A percentile compares a stretch with the other conserved stretches of the same genome.
phyloP scores from a whole-genome alignment of 2,888 invertebrate genomes.

The Quadroppia sp. region DNA sequence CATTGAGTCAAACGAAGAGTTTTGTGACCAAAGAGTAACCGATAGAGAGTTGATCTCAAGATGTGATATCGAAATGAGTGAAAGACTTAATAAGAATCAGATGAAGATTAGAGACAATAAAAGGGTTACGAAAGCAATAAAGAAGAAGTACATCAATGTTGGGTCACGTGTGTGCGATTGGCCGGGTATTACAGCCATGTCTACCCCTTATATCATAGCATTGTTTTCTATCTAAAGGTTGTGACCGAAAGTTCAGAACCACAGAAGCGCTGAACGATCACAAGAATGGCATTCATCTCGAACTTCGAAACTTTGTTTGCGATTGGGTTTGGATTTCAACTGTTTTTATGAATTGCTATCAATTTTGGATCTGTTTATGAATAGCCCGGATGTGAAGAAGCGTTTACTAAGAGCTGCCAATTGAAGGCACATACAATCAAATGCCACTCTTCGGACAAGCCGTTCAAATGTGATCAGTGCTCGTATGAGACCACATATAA shows the following conservation, averaged over 20 bases:
- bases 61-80: background rate
- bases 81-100: background rate
- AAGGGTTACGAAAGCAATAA: slow-evolving; percentile 8
- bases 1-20: background rate
- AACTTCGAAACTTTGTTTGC: background rate
- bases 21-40: no score
- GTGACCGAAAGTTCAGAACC: background rate
- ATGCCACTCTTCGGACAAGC: background rate
- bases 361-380: background rate
- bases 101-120: background rate
- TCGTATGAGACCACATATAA: background rate
- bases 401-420: background rate
- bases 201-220: background rate
- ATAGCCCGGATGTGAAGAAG: slow-evolving; percentile 29
- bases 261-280: background rate
- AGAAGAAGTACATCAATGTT: slow-evolving; percentile 7
- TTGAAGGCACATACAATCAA: slow-evolving; percentile 14
- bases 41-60: background rate
- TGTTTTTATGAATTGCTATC: background rate
- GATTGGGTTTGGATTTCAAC: background rate
- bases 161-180: background rate
- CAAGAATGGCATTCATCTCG: background rate
- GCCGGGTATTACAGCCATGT: background rate
- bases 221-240: background rate
- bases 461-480: slow-evolving; percentile 15